Percentiles rank a stretch among this genome's conserved stretches.
phyloP scores from a whole-genome alignment of 2,797 vertebrate genomes.

The Artibeus jamaicensis region DNA sequence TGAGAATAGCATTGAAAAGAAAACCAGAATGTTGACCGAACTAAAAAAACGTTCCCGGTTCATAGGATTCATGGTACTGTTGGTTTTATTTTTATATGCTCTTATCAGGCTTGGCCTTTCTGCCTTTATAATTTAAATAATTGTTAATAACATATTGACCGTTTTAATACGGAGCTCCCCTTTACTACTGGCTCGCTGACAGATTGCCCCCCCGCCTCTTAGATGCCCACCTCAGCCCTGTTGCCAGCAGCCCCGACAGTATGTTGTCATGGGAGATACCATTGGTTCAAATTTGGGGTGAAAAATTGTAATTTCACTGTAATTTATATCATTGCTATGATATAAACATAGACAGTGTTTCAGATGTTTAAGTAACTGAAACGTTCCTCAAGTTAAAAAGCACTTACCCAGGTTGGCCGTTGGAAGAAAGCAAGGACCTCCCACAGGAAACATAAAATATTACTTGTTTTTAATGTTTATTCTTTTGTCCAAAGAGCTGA shows the following conservation, averaged over 20 bases:
- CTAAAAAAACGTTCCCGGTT: not conserved
- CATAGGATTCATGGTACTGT: not conserved
- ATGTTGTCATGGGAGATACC: not conserved
- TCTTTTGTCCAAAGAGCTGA: not conserved
- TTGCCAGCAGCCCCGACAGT: not conserved
- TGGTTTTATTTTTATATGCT: not conserved
- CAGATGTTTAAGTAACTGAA: conserved; percentile 41
- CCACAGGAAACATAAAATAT: not conserved
- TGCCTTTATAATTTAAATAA: not conserved
- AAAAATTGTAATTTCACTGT: not conserved
- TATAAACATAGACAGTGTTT: not conserved
- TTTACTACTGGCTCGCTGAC: not conserved
- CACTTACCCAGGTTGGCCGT: not conserved
- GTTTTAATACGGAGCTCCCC: not conserved
- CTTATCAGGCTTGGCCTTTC: not conserved
- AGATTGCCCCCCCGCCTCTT: not conserved
- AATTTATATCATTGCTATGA: not conserved
- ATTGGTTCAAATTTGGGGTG: not conserved
- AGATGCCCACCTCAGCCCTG: not conserved
- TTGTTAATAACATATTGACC: not conserved
- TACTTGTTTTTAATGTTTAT: not conserved
- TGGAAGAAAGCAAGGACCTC: conserved; percentile 1
- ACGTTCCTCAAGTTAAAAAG: not conserved
- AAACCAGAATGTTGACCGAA: not conserved
- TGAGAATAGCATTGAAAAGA: conserved; percentile 26